A percentile compares a stretch with the other conserved stretches of the same genome.
phyloP scores from a whole-genome alignment of 1,140 invertebrate species.

The Habropoda laboriosa region DNA sequence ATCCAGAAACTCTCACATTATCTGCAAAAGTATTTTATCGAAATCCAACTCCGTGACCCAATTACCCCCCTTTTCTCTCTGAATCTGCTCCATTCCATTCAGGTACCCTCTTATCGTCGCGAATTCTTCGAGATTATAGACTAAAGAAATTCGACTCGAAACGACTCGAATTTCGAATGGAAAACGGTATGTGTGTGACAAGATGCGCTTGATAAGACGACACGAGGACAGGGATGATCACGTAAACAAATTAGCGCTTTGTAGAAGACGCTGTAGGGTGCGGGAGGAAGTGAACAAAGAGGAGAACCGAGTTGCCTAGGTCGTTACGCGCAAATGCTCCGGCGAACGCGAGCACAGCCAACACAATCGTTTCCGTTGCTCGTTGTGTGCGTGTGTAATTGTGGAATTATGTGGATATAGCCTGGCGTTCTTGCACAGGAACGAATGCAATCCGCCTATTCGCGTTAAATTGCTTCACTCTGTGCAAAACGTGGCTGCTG shows the following conservation, averaged over 20 bases:
- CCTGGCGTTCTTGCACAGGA: background rate
- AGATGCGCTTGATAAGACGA: conserved; percentile 25
- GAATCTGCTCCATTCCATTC: no score
- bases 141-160: background rate
- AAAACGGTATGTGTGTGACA: background rate
- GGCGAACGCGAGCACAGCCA: conserved; percentile 1
- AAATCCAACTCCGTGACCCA: no score
- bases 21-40: no score
- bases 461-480: conserved; percentile 21
- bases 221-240: conserved; percentile 48
- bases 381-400: conserved; percentile 48
- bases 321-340: background rate
- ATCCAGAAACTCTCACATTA: no score
- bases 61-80: no score
- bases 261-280: conserved; percentile 29
- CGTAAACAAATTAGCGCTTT: conserved; percentile 67
- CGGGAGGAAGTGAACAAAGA: conserved; percentile 9
- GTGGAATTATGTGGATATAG: conserved; percentile 56
- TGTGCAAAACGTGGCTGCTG: background rate
- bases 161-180: no score
- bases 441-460: conserved; percentile 14
- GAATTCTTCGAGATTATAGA: background rate
- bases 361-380: conserved; percentile 3
- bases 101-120: background rate
- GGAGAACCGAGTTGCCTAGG: conserved; percentile 32